A percentile compares a stretch with the other conserved stretches of the same genome.
Evolutionary conservation across 2,113 vertebrate genomes (phyloP).

Genomic region (Hemichromis elongatus): DNA sequence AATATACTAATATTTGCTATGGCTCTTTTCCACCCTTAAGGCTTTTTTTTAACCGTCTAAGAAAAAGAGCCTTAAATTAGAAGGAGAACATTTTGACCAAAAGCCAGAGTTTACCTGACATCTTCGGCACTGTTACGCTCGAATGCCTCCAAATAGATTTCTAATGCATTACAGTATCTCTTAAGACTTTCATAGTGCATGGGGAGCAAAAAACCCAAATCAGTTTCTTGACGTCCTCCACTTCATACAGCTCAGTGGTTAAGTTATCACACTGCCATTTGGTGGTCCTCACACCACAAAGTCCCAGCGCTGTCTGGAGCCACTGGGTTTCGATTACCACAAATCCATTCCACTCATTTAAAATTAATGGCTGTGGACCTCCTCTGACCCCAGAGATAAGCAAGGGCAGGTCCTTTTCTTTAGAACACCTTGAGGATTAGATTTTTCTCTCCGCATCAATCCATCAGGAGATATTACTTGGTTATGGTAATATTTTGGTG

Average conservation of each 20-base stretch:
- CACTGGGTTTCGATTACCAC: constrained; percentile 65
- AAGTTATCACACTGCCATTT: constrained; percentile 44
- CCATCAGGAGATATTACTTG: background rate
- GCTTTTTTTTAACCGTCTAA: background rate
- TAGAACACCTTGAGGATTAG: constrained; percentile 31
- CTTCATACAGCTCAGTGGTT: constrained; percentile 42
- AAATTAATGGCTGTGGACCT: constrained; percentile 67
- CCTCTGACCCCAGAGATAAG: constrained; percentile 54
- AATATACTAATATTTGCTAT: background rate
- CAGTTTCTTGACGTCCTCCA: constrained; percentile 38
- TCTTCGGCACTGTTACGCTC: background rate
- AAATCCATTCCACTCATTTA: constrained; percentile 70
- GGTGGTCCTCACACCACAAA: constrained; percentile 45
- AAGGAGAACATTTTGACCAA: background rate
- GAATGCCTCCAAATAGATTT: constrained; percentile 27
- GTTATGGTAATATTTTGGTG: background rate
- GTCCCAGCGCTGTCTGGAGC: constrained; percentile 53
- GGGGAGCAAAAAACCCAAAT: constrained; percentile 34
- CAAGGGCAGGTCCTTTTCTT: constrained; percentile 4
- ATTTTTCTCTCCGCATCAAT: constrained; percentile 1
- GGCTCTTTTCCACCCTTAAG: background rate
- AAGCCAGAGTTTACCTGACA: background rate
- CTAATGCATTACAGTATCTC: constrained; percentile 19
- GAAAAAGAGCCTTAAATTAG: background rate
- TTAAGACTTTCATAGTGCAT: background rate